Conservation (phyloP, 2,888 invertebrate genomes). For the Meteorus colon region DNA sequence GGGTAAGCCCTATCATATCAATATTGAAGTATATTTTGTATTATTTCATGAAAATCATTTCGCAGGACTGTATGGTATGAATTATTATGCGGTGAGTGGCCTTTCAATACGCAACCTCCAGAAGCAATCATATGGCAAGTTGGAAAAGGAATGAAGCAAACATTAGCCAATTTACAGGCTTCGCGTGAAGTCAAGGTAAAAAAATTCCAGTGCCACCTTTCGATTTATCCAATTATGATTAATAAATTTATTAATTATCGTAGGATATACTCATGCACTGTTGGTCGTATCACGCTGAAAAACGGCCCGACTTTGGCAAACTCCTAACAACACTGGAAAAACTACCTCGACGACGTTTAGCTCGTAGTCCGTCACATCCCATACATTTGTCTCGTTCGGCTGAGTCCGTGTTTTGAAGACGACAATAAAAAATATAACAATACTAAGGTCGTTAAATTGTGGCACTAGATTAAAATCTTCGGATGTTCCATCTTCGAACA, state of each 20-base stretch:
- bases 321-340: slow-evolving; percentile 90
- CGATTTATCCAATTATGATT: neutral
- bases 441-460: neutral
- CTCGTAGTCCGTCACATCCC: slow-evolving; percentile 98
- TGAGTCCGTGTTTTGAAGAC: slow-evolving; percentile 90
- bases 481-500: neutral
- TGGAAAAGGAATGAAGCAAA: slow-evolving; percentile 96
- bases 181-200: slow-evolving; percentile 95
- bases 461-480: neutral
- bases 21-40: slow-evolving; percentile 1
- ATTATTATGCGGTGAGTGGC: slow-evolving; percentile 95
- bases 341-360: slow-evolving; percentile 95
- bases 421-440: neutral
- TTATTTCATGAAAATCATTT: slow-evolving; percentile 23
- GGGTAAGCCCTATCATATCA: slow-evolving; percentile 79
- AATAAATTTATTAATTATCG: slow-evolving; percentile 47
- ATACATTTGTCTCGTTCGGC: slow-evolving; percentile 96
- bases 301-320: slow-evolving; percentile 93
- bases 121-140: slow-evolving; percentile 99
- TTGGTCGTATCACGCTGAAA: slow-evolving; percentile 91
- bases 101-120: slow-evolving; percentile 93
- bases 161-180: slow-evolving; percentile 93
- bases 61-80: slow-evolving; percentile 98
- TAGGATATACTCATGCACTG: slow-evolving; percentile 97
- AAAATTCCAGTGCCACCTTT: neutral